Conservation (phyloP, 2,797 vertebrate species). For the Typhlichthys eigenmanni region DNA sequence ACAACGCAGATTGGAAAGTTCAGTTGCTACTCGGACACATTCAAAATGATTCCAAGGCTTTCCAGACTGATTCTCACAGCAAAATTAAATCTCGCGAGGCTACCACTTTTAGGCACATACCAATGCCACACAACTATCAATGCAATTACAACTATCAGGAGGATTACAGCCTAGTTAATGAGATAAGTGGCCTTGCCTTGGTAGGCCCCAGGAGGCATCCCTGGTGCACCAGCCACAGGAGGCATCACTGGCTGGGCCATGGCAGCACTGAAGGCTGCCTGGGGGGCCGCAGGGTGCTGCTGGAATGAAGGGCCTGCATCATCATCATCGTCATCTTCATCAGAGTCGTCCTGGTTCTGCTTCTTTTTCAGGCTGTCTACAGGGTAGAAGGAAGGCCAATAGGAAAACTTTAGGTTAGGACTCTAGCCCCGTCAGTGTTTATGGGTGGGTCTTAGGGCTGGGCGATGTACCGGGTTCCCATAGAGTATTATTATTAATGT, state of each 20-base stretch:
- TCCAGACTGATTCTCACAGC: too few species aligned
- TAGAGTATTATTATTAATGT: too few species aligned
- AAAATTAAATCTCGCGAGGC: too few species aligned
- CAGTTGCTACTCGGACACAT: too few species aligned
- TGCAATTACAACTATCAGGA: neutral
- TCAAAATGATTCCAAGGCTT: too few species aligned
- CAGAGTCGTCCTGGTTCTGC: constrained; percentile 90
- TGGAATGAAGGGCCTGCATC: constrained; percentile 91
- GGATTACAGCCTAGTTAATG: neutral
- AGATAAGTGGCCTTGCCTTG: constrained; percentile 57
- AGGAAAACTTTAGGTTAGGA: too few species aligned
- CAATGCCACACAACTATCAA: too few species aligned
- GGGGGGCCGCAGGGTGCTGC: constrained; percentile 82
- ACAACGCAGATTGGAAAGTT: too few species aligned
- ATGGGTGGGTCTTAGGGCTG: too few species aligned
- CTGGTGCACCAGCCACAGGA: constrained; percentile 84
- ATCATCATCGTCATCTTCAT: constrained; percentile 92
- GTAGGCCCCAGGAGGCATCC: constrained; percentile 88
- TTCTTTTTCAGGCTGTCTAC: constrained; percentile 95
- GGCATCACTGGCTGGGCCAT: constrained; percentile 92
- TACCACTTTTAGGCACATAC: too few species aligned
- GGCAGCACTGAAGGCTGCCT: constrained; percentile 85
- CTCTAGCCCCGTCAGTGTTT: too few species aligned
- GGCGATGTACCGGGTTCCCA: too few species aligned
- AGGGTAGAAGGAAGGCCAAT: neutral